Percentiles rank a stretch among this genome's conserved stretches.
These are phyloP conservation scores for Enteromius anoplus DNA, from an alignment of 2,797 vertebrate species.

Conservation along the genomic window DNA sequence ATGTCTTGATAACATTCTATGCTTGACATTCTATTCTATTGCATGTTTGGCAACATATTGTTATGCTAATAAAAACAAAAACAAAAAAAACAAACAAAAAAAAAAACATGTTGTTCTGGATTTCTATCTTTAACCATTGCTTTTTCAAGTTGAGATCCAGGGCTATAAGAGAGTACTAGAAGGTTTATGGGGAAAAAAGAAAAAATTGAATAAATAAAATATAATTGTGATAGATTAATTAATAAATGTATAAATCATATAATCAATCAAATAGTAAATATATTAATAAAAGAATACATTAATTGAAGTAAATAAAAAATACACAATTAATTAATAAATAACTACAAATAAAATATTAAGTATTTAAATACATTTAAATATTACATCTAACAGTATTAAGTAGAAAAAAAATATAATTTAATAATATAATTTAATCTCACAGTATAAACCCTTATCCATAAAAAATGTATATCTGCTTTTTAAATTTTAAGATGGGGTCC, in stretches of 20 bases:
- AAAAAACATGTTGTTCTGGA: neutral
- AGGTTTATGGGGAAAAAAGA: neutral
- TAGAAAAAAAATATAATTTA: too few relatives aligned
- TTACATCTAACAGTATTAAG: neutral
- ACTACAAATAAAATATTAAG: neutral
- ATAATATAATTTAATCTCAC: too few relatives aligned
- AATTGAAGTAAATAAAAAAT: neutral
- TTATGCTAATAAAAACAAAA: too few relatives aligned
- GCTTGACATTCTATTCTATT: neutral
- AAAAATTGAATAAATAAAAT: neutral
- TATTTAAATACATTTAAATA: neutral
- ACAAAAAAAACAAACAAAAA: too few relatives aligned
- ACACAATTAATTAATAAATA: neutral
- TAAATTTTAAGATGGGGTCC: neutral
- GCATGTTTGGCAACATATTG: neutral
- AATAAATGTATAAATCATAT: neutral
- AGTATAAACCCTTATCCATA: neutral
- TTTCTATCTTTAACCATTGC: neutral
- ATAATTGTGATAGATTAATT: too few relatives aligned
- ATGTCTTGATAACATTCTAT: neutral
- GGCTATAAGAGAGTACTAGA: neutral
- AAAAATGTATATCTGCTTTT: neutral
- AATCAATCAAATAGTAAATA: neutral
- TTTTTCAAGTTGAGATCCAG: neutral
- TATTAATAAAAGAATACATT: neutral